Conservation (phyloP, 2,113 vertebrate species). For the Gavia stellata region DNA sequence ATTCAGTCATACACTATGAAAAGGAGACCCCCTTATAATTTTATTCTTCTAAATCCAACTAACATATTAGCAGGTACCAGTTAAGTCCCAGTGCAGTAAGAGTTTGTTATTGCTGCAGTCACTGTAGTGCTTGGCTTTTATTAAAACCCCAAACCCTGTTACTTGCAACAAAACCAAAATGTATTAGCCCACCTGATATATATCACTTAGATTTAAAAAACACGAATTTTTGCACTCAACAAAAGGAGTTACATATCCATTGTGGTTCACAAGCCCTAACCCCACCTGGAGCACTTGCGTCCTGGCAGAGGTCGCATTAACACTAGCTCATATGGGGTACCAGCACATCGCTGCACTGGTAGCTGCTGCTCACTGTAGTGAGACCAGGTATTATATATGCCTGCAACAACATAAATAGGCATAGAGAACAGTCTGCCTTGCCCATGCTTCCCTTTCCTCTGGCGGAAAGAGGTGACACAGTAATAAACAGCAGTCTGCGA, state of each 20-base stretch:
- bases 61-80: constrained; percentile 28
- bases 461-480: fast-evolving
- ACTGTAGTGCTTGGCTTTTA: not conserved
- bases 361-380: not conserved
- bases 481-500: not conserved
- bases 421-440: not conserved
- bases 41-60: constrained; percentile 34
- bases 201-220: not conserved
- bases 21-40: constrained; percentile 38
- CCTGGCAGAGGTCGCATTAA: fast-evolving
- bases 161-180: not conserved
- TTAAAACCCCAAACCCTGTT: not conserved
- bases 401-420: not conserved
- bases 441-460: not conserved
- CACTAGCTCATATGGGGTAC: not conserved
- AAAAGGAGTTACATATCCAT: not conserved
- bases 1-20: constrained; percentile 37
- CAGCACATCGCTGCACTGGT: not conserved
- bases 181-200: not conserved
- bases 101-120: not conserved
- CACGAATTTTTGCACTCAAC: not conserved
- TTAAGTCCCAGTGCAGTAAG: not conserved
- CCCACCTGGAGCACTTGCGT: not conserved
- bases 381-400: not conserved
- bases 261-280: not conserved